Percentiles rank a stretch among this genome's conserved stretches.
Evolutionary conservation across 2,113 vertebrate genomes (phyloP).

Genomic region (Epinephelus cyanopodus): DNA sequence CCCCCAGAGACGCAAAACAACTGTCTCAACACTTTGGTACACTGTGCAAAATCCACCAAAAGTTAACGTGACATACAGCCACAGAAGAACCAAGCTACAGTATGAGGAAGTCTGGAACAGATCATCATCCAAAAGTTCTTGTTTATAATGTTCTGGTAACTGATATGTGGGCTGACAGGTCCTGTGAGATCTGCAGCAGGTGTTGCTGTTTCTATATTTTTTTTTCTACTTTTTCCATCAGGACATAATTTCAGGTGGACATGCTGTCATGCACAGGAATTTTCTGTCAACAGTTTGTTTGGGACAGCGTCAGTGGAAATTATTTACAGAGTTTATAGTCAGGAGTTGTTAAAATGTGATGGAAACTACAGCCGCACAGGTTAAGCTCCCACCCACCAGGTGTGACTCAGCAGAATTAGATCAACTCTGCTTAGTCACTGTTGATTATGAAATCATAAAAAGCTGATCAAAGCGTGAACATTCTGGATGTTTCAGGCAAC

Average conservation of each 20-base stretch:
- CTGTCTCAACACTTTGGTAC: background rate
- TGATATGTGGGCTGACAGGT: background rate
- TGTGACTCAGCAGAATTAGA: background rate
- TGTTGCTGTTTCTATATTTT: background rate
- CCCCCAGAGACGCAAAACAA: background rate
- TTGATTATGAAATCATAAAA: background rate
- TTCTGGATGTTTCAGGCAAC: background rate
- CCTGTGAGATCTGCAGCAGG: constrained; percentile 21
- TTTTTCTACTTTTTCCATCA: background rate
- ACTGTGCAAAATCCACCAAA: background rate
- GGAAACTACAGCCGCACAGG: background rate
- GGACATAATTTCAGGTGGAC: background rate
- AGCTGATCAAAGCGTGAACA: background rate
- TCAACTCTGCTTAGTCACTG: background rate
- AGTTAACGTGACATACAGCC: too few relatives aligned
- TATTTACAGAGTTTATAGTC: background rate
- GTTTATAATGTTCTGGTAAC: background rate
- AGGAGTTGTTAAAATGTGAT: background rate
- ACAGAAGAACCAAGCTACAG: background rate
- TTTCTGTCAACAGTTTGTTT: background rate
- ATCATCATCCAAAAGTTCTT: background rate
- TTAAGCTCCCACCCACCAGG: background rate
- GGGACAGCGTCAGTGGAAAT: background rate
- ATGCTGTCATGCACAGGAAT: background rate
- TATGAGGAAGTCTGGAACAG: background rate